Evolutionary conservation across 2,797 vertebrate genomes (phyloP), one percentile per base, ranked within the genome.

Genomic region (Pterois miles): DNA sequence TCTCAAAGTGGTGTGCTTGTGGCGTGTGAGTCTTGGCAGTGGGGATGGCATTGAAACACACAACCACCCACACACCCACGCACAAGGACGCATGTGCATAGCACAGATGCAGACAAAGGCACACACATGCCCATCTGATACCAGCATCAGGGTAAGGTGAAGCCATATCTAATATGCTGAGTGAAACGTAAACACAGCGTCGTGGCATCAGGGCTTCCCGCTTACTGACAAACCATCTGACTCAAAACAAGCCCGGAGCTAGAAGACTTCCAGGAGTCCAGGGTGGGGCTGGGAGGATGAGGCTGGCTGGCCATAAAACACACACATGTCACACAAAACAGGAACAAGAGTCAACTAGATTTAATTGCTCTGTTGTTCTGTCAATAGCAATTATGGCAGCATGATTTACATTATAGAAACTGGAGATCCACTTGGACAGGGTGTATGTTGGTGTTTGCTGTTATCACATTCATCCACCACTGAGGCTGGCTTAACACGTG

Each of bases 101-200:
- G 43, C 63, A 65, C 23, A 33, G 16, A 53, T 14, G 8, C 6
- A 29, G 60, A 80, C 64, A 78, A 73, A 85, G 62, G 71, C 27
- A 16, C 10, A 27, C 78, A 82, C 53, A 77, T 48, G 62, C 83
- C 71, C 81, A 85, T 82, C 84, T 88, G 86, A 90, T 94, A 95
- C 94, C 94, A 94, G 95, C 92, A 96, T 96, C 84, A 88, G 88
- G 94, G 93, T 57, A 67, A 72, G 80, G 76, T 89, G 85, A 88
- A 85, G 87, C 81, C 91, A 89, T 90, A 86, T 92, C 90, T 94
- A 93, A 95, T 93, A 90, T 74, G 92, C 87, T 94, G 94, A 95
- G 92, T 95, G 92, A 94, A 95, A 95, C 86, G 92, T 92, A 94
- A 95, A 95, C 94, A 95, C 16, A 4, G 63, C 48, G 1, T 74